phyloP scores from a whole-genome alignment of 2,113 vertebrate species.

The Helogale parvula region DNA sequence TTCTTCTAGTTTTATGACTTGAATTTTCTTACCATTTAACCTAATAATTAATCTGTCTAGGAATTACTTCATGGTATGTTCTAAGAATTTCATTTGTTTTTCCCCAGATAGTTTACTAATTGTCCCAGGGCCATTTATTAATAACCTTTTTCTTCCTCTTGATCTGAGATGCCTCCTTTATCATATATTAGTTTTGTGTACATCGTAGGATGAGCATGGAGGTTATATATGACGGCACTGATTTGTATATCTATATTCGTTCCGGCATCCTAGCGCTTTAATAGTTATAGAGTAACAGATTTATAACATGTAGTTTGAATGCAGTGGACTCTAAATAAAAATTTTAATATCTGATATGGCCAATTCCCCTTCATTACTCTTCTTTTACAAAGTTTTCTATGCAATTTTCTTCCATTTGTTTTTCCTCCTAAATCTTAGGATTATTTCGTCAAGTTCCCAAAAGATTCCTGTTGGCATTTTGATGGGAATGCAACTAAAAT shows the following conservation, averaged over 20 bases:
- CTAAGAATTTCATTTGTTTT: background rate
- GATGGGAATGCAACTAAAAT: constrained; percentile 42
- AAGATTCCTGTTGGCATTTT: constrained; percentile 41
- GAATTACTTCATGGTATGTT: constrained; percentile 16
- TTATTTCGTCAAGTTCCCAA: constrained; percentile 34
- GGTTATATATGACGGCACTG: background rate
- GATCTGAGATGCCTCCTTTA: background rate
- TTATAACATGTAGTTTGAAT: constrained; percentile 26
- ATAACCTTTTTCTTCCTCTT: background rate
- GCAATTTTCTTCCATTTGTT: background rate
- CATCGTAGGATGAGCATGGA: background rate
- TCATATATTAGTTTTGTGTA: background rate
- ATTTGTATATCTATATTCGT: constrained; percentile 33
- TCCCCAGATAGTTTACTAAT: background rate
- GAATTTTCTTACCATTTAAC: constrained; percentile 1
- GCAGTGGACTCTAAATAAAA: background rate
- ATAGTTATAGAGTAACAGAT: background rate
- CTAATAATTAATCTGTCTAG: background rate
- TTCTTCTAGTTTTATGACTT: constrained; percentile 36
- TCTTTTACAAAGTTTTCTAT: constrained; percentile 22
- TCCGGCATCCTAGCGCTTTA: background rate
- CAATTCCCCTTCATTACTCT: background rate
- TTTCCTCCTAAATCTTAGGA: background rate
- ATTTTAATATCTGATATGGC: background rate
- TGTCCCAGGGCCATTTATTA: constrained; percentile 30